Base-by-base conservation (phyloP, 1,140 invertebrate species). In the Eufriesea mexicana region DNA sequence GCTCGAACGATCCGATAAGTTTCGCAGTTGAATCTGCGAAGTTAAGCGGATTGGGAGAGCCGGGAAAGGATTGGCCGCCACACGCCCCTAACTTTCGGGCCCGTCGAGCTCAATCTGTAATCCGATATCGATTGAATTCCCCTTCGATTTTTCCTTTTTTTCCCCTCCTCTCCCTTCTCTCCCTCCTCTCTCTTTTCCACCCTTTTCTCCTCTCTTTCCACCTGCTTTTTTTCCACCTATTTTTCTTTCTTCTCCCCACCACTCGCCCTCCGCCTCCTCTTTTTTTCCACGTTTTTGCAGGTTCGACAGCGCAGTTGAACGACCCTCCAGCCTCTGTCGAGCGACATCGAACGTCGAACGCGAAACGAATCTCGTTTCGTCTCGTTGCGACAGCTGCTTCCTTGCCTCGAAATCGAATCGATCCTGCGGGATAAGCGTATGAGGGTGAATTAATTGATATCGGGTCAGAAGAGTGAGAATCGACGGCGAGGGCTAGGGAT, bases 21-120 rank as follows among this genome's bases (percentile, higher is more conserved):
- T 91, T 88, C 73, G 83, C 84, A 83, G 84, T 72, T 57, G 86
- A 86, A 82, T 82, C 85, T 77, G 85, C 88, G 70, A 89, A 89
- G 85, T 87, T 92, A 92, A 91, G 89, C 90, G 89, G 89, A 92
- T 92, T 90, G 89, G 72, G 74, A 83, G 73, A 67, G 62, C 74
- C 82, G 79, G 78, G 78, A 89, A 89, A 90, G 90, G 86, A 91
- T 92, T 86, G 81, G 79, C 68, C 77, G 54, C 55, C 55, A 61
- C 72, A 76, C 76, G 45, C 70, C 86, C 80, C 83, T 84, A 81
- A 83, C 80, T 84, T 84, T 84, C 81, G 66, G 74, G 55, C 81
- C 68, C 45, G 70, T 72, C 76, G 76, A 72, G 76, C 68, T 79
- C 82, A 84, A 84, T 79, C 76, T 79, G 82, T 84, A 84, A 84